A percentile compares a stretch with the other conserved stretches of the same genome.
Conservation (phyloP, 2,113 vertebrate species). For the Xiphophorus maculatus region DNA sequence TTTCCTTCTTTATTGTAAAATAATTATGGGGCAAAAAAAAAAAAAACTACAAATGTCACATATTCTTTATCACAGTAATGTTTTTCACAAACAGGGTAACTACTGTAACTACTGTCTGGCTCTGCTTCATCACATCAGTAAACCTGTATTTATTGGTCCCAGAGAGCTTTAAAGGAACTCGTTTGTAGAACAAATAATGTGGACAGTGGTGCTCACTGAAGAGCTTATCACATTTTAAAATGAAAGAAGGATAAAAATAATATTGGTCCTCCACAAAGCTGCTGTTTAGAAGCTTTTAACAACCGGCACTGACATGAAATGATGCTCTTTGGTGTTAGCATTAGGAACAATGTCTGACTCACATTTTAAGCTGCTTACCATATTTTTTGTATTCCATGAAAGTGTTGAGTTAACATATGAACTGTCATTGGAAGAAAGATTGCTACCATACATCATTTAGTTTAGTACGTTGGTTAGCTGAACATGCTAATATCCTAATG, state of each 20-base stretch:
- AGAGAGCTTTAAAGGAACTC: neutral
- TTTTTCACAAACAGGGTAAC: constrained; percentile 11
- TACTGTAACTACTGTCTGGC: constrained; percentile 9
- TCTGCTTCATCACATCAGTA: constrained; percentile 16
- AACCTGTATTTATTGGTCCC: constrained; percentile 36
- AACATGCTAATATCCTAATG: neutral
- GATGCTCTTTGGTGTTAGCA: neutral
- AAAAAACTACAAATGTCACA: neutral
- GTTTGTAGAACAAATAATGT: constrained; percentile 1
- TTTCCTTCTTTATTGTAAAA: constrained; percentile 6
- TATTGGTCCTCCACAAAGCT: neutral
- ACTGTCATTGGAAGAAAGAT: neutral
- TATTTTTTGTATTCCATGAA: neutral
- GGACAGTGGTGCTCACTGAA: neutral
- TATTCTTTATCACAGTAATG: constrained; percentile 26
- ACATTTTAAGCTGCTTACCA: too few relatives aligned
- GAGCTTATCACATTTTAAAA: neutral
- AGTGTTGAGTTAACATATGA: neutral
- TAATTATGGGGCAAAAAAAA: neutral
- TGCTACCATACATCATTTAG: neutral
- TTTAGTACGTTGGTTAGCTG: neutral
- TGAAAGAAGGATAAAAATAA: neutral
- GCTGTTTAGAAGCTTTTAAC: neutral
- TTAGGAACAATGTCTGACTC: neutral
- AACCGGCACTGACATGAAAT: neutral